Base-by-base conservation (phyloP, 2,113 vertebrate genomes). In the Pseudorhombus dupliciocellatus region DNA sequence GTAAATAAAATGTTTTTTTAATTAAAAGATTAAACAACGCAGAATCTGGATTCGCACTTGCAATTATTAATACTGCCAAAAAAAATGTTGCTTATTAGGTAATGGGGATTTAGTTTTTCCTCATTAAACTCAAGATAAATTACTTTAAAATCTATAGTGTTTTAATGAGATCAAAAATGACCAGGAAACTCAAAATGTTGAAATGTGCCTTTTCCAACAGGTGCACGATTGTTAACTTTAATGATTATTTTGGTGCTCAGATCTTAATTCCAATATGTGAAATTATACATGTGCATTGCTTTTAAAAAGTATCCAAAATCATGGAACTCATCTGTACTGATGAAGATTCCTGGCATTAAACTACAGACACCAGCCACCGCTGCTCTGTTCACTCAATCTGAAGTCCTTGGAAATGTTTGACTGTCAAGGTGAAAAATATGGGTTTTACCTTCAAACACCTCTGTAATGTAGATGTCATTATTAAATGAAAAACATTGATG, bases 1-100 rank as follows among this genome's bases (percentile, higher is more conserved):
- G 94, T 94, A 96, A 95, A 96, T 96, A 96, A 93, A 85, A 93
- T 81, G 46, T 86, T 85, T 90, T 92, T 86, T 84, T 75, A 82
- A 83, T 88, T 88, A 89, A 91, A 90, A 84, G 14, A 85, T 62
- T 51, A 74, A 71, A 87, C 65, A 61, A 37, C 1, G 30, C 22
- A 46, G 18, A 59, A 63, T 80, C 57, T 53, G 55, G 18, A 11
- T 37, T 67, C 42, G 55, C 37, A 52, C 34, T 12, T 34, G 34
- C 34, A 42, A 21, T 79, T 77, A 25, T 61, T 70, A 12, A 16
- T 8, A 55, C 37, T 53, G 24, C 44, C 50, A 31, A 55, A 34
- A 28, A 46, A 31, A 52, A 28, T 44, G 21, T 34, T 66, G 52
- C 25, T 50, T 30, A 54, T 62, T 4, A 44, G 7, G 66, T 40